Conservation (phyloP, 2,888 invertebrate genomes). For the Erebia palarica region DNA sequence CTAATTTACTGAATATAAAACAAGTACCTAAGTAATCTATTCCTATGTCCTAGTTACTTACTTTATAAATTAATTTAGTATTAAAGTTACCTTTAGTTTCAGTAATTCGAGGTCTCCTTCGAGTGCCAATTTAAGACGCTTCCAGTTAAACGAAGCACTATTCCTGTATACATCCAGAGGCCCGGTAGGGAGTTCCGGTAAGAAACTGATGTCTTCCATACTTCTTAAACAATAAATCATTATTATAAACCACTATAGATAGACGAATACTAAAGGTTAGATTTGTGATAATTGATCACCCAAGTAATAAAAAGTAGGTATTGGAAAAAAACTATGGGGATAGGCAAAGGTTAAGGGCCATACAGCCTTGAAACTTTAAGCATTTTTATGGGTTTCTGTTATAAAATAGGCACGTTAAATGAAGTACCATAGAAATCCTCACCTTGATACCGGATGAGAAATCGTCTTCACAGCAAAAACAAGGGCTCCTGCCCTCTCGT, state of each 20-base stretch:
- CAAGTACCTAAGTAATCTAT: no score
- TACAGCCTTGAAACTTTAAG: neutral
- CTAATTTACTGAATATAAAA: no score
- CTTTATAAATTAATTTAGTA: neutral
- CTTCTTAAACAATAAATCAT: slow-evolving; percentile 44
- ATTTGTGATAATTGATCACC: neutral
- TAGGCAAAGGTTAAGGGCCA: neutral
- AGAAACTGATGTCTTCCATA: slow-evolving; percentile 83
- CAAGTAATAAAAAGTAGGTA: neutral
- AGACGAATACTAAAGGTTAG: neutral
- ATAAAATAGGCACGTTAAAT: slow-evolving; percentile 24
- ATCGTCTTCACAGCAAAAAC: slow-evolving; percentile 30
- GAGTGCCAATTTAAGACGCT: slow-evolving; percentile 89
- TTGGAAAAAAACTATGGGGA: neutral
- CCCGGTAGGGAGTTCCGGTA: slow-evolving; percentile 87
- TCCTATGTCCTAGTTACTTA: no score
- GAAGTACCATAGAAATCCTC: slow-evolving; percentile 28
- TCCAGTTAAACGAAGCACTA: slow-evolving; percentile 93
- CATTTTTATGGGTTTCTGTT: slow-evolving; percentile 16
- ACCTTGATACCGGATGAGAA: slow-evolving; percentile 42
- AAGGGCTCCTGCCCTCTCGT: slow-evolving; percentile 35
- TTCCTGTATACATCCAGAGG: slow-evolving; percentile 91
- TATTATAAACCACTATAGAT: slow-evolving; percentile 3
- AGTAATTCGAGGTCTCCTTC: slow-evolving; percentile 89
- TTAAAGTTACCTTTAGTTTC: slow-evolving; percentile 87